Base-by-base conservation (phyloP, 2,888 invertebrate species). In the Cylindroiulus punctatus region DNA sequence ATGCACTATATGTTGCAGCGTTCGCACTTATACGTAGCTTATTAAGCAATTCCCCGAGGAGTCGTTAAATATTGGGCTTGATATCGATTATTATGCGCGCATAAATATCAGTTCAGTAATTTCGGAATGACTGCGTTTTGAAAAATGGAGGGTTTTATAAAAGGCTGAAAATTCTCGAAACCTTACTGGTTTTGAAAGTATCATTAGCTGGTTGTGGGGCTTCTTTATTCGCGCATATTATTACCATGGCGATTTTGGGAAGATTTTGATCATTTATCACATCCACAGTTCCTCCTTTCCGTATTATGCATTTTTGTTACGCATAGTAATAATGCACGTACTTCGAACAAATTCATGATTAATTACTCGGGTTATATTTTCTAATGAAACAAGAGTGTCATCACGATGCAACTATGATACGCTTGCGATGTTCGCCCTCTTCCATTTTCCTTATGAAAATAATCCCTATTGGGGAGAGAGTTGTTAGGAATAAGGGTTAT, bases 311-410 rank as follows among this genome's bases (percentile, higher is more conserved):
- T 52, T 52, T 52, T 52, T 52, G 52, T 52, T 52, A 52, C 5
- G 52, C 52, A n/a, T 52, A 52, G 52, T 52, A 52, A 52, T 52
- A 52, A 52, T 52, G 52, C 52, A 52, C 52, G 52, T 52, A n/a
- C 52, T 52, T 52, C 52, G 19, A 52, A 52, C 52, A 52, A 52
- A 52, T 52, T 52, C 19, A 52, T 52, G 52, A 52, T 52, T 52
- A 52, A 52, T 52, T 52, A 52, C 52, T 52, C 5, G 0, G 52
- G 52, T 52, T 52, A 52, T 52, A 52, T 52, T 52, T 52, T 52
- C 52, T 52, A n/a, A 52, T 52, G 52, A 52, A 52, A 52, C 52
- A 52, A 52, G 19, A 52, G 52, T 52, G 52, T 52, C 52, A 52
- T 52, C 52, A 52, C 52, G 52, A 19, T 2, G 52, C 52, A 52